Evolutionary conservation across 2,113 vertebrate genomes (phyloP).

Genomic region (Microcebus tavaratra): DNA sequence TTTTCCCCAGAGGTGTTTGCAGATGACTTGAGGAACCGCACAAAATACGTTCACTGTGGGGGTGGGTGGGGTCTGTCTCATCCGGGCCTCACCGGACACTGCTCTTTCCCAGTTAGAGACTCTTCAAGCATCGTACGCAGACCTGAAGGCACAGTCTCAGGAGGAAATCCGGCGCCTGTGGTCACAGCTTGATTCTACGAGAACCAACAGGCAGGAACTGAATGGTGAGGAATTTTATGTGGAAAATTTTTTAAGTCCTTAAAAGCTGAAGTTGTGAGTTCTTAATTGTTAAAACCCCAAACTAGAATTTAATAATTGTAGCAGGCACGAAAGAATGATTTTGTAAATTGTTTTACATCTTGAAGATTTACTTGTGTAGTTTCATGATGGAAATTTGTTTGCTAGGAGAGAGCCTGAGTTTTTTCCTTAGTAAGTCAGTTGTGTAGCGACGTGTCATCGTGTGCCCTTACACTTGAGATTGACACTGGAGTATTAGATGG

Average conservation of each 20-base stretch:
- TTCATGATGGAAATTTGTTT: background rate
- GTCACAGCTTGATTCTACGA: conserved; percentile 89
- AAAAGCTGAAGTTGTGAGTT: background rate
- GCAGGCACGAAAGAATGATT: background rate
- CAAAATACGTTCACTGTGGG: background rate
- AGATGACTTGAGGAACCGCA: background rate
- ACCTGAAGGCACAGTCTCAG: conserved; percentile 86
- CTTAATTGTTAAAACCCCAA: background rate
- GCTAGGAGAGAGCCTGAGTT: background rate
- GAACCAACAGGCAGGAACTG: conserved; percentile 87
- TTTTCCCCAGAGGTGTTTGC: background rate
- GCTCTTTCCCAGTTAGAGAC: conserved; percentile 83
- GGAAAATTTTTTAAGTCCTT: background rate
- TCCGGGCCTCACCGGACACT: rapidly evolving
- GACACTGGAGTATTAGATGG: rapidly evolving
- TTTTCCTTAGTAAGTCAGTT: background rate
- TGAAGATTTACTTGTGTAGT: background rate
- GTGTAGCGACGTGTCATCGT: rapidly evolving
- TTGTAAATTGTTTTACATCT: background rate
- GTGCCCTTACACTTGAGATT: rapidly evolving
- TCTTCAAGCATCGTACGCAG: conserved; percentile 82
- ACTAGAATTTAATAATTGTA: background rate
- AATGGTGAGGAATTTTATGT: conserved; percentile 84
- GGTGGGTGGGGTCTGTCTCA: background rate
- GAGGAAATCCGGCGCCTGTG: conserved; percentile 89